A percentile compares a stretch with the other conserved stretches of the same genome.
These are phyloP conservation scores for Cactoblastis cactorum DNA, from an alignment of 2,888 invertebrate species.

Conservation along the genomic window DNA sequence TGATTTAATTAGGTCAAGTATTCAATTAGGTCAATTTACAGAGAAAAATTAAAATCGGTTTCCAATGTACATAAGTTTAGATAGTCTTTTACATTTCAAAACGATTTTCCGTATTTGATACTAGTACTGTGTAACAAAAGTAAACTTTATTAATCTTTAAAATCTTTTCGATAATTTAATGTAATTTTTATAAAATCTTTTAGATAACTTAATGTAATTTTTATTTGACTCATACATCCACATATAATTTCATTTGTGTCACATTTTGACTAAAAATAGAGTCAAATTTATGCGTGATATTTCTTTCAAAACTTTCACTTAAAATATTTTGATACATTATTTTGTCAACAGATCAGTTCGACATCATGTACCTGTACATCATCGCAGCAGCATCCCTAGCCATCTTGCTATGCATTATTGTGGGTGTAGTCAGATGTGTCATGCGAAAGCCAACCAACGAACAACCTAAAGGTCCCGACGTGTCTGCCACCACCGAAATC, in stretches of 20 bases:
- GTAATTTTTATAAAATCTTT: too few relatives aligned
- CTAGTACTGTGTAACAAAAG: too few relatives aligned
- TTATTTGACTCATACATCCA: too few relatives aligned
- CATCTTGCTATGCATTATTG: conserved; percentile 84
- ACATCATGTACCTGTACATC: conserved; percentile 90
- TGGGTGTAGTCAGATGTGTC: conserved; percentile 85
- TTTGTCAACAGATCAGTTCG: conserved; percentile 82
- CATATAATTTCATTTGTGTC: too few relatives aligned
- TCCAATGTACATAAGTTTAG: too few relatives aligned
- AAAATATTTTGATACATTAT: not conserved
- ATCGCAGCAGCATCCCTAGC: conserved; percentile 87
- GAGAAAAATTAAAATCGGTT: not conserved
- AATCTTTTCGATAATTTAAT: too few relatives aligned
- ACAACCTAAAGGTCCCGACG: conserved; percentile 84
- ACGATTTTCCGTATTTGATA: too few relatives aligned
- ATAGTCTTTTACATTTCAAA: not conserved
- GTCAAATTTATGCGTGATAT: too few relatives aligned
- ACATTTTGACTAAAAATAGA: too few relatives aligned
- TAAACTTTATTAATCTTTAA: too few relatives aligned
- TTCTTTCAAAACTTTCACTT: too few relatives aligned
- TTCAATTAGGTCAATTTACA: conserved; percentile 1
- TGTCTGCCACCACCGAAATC: conserved; percentile 86
- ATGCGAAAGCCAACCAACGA: conserved; percentile 82
- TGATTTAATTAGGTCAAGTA: conserved; percentile 9
- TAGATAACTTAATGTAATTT: too few relatives aligned